A percentile compares a stretch with the other conserved stretches of the same genome.
Evolutionary conservation across 2,888 invertebrate species (phyloP).

Genomic region (Drosophila anomelani): DNA sequence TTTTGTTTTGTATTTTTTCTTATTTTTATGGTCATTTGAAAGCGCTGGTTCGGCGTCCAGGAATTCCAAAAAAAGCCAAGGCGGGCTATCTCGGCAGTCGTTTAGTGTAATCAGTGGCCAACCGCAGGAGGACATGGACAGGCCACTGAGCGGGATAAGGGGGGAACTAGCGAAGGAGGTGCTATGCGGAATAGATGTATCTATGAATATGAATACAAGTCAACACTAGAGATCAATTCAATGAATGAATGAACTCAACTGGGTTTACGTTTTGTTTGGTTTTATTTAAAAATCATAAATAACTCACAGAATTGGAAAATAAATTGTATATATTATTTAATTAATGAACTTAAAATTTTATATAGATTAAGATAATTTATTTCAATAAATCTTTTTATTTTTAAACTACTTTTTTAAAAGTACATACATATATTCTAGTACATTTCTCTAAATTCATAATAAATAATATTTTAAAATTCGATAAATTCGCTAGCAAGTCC

Average conservation of each 20-base stretch:
- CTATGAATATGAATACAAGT: conserved; percentile 37
- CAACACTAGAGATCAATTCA: conserved; percentile 22
- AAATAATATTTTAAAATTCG: too few relatives aligned
- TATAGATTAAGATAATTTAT: too few relatives aligned
- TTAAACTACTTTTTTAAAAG: too few relatives aligned
- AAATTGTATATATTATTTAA: too few relatives aligned
- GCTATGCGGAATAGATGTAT: conserved; percentile 28
- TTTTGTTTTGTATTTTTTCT: not conserved
- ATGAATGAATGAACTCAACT: conserved; percentile 22
- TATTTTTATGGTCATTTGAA: conserved; percentile 59
- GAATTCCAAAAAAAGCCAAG: conserved; percentile 52
- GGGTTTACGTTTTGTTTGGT: not conserved
- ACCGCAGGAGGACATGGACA: conserved; percentile 18
- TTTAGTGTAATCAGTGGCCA: conserved; percentile 68
- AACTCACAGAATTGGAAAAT: too few relatives aligned
- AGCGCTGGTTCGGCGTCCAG: conserved; percentile 41
- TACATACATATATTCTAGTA: too few relatives aligned
- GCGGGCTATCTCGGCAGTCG: conserved; percentile 63
- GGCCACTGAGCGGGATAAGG: not conserved
- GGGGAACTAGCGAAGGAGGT: not conserved
- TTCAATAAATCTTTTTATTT: too few relatives aligned
- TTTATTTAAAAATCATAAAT: not conserved
- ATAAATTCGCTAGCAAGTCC: too few relatives aligned
- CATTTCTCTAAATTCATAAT: too few relatives aligned
- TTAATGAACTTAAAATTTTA: too few relatives aligned